Evolutionary conservation across 2,113 vertebrate genomes (phyloP).

Genomic region (Alouatta palliata): DNA sequence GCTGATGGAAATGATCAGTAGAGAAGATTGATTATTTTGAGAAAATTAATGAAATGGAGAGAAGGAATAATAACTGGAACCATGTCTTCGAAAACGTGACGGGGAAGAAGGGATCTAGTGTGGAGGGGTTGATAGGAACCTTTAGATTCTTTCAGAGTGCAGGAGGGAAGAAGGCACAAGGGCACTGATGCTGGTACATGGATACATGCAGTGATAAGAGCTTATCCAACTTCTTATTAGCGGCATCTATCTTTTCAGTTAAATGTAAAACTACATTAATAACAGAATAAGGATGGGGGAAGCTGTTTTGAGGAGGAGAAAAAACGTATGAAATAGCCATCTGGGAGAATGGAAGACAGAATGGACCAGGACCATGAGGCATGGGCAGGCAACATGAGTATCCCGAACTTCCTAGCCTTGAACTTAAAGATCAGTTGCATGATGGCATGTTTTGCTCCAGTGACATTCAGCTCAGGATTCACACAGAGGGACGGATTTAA

Average conservation of each 20-base stretch:
- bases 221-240: not conserved
- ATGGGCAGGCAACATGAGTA: not conserved
- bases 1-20: not conserved
- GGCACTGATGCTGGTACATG: fast-evolving
- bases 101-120: not conserved
- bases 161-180: fast-evolving
- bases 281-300: not conserved
- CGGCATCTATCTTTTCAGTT: not conserved
- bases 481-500: not conserved
- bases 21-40: not conserved
- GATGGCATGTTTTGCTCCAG: not conserved
- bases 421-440: not conserved
- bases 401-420: not conserved
- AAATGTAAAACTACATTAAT: not conserved
- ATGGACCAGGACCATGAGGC: not conserved
- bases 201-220: fast-evolving
- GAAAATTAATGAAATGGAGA: conserved; percentile 1
- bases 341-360: not conserved
- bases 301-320: not conserved
- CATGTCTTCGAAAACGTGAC: not conserved
- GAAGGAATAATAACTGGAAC: not conserved
- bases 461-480: not conserved
- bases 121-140: not conserved
- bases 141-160: not conserved
- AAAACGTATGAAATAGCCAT: not conserved